Evolutionary conservation across 2,797 vertebrate genomes (phyloP), one percentile per base, ranked within the genome.

Genomic region (Coranthus polyacanthus): DNA sequence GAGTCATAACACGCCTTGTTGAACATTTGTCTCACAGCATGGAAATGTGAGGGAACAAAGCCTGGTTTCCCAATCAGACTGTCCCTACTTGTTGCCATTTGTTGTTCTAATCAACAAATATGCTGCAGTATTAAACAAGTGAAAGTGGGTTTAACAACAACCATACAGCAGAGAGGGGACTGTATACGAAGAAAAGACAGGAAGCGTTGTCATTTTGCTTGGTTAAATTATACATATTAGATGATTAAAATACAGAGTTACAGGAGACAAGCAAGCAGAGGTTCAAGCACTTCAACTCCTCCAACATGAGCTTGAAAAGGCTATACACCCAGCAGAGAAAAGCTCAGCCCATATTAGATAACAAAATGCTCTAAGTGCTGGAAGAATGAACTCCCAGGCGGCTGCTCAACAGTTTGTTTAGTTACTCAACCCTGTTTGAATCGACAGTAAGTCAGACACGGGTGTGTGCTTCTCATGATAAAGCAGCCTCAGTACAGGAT

Each of bases 371-470:
- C 6, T 34, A 24, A 8, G 47, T 21, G 32, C 46, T 29, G 5
- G 1, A 26, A 22, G 62, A 34, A 20, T 42, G 38, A 59, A 37
- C 55, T 53, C 34, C 16, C 12, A 24, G 3, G 49, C 60, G 54
- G 59, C 58, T 12, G 50, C 46, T 65, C 41, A 4, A 42, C 63
- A 49, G 44, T 50, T 68, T 63, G 71, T 59, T 73, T 73, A 71
- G 64, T 83, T 57, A 61, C 52, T 79, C 58, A 51, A 52, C 51
- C 66, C 58, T 0, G 3, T 58, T 32, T 62, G 32, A 61, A 39
- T 64, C 64, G n/a, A 75, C 58, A 76, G 38, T n/a, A 29, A 18
- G 38, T 60, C 37, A 59, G 55, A 45, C 13, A 6, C 0, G 13
- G 49, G 37, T 34, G 66, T 72, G 52, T 61, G 62, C 44, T 17